These are phyloP conservation scores for Pavo muticus DNA, from an alignment of 2,113 vertebrate species.

Conservation along the genomic window DNA sequence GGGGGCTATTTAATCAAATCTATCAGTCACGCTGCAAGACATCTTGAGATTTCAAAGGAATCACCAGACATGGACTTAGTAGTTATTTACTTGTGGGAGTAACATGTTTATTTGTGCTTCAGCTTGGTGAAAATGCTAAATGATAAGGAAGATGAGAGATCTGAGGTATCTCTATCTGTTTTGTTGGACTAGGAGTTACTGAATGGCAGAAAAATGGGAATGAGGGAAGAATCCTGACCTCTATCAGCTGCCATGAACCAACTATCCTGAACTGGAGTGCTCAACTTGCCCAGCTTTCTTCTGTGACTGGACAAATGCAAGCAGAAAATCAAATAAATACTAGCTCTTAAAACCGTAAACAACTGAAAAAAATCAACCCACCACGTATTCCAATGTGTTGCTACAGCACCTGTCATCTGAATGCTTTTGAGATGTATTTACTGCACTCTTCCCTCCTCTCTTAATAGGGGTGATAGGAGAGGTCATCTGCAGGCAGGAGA, in stretches of 20 bases:
- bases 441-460: background rate
- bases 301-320: background rate
- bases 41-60: constrained; percentile 55
- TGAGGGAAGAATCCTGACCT: background rate
- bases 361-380: background rate
- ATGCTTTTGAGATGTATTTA: background rate
- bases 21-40: constrained; percentile 61
- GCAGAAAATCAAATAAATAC: background rate
- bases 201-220: background rate
- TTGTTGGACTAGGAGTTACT: rapidly evolving
- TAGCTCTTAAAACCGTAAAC: constrained; percentile 18
- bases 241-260: background rate
- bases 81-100: constrained; percentile 37
- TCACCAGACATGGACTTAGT: constrained; percentile 28
- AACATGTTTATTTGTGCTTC: background rate
- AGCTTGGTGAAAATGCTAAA: background rate
- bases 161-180: background rate
- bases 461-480: background rate
- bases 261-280: background rate
- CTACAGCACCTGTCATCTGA: background rate
- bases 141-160: background rate
- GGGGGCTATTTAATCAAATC: constrained; percentile 71
- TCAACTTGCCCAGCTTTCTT: background rate
- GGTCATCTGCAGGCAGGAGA: background rate
- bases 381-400: background rate